phyloP scores from a whole-genome alignment of 2,797 vertebrate genomes.

The Hydrocynus forskahlii region DNA sequence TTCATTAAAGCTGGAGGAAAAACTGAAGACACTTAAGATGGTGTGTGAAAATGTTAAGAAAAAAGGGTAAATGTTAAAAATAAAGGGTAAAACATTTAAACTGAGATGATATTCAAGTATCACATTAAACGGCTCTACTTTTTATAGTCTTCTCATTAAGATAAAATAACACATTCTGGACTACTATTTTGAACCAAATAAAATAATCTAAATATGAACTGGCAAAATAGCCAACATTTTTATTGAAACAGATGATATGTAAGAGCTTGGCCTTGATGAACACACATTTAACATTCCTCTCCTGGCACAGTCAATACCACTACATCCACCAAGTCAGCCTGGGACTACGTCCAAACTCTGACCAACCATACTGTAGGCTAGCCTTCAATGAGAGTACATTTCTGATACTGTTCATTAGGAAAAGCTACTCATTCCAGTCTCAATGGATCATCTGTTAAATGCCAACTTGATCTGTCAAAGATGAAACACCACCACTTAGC shows the following conservation, averaged over 20 bases:
- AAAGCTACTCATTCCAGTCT: slow-evolving; percentile 3
- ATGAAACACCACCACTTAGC: not conserved
- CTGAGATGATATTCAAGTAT: not conserved
- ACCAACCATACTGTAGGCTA: slow-evolving; percentile 55
- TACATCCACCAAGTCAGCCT: slow-evolving; percentile 53
- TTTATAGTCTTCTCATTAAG: not conserved
- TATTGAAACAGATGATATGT: not conserved
- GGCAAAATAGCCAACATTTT: not conserved
- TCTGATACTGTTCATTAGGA: slow-evolving; percentile 26
- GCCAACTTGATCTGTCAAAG: not conserved
- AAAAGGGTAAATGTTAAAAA: not conserved
- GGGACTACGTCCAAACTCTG: slow-evolving; percentile 56
- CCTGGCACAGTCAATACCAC: slow-evolving; percentile 46
- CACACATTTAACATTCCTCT: not conserved
- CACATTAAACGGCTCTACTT: not conserved
- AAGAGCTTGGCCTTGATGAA: not conserved
- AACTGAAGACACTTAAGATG: not conserved
- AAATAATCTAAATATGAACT: not conserved
- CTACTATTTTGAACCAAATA: not conserved
- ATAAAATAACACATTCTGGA: no score
- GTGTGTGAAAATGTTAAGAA: not conserved
- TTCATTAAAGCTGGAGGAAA: slow-evolving; percentile 40
- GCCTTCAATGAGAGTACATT: slow-evolving; percentile 37
- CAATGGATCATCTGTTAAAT: not conserved
- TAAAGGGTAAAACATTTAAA: slow-evolving; percentile 1